Conservation (phyloP, 2,888 invertebrate species). For the Troides helena region DNA sequence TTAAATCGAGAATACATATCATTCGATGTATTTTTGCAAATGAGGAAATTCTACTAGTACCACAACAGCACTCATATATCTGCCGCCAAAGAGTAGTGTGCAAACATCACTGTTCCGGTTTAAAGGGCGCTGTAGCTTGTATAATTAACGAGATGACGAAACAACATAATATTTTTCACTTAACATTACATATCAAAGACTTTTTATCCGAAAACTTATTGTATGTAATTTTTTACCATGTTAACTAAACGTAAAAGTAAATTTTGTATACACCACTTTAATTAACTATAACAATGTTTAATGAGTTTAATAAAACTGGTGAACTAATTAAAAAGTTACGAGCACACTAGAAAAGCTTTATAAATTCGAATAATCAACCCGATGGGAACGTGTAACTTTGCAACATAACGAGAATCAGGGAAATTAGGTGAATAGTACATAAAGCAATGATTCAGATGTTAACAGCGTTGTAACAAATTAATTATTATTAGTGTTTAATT, state of each 20-base stretch:
- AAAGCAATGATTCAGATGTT: conserved; percentile 49
- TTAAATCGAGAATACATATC: too few relatives aligned
- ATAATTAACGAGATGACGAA: too few relatives aligned
- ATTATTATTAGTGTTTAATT: conserved; percentile 70
- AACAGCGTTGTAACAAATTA: conserved; percentile 58
- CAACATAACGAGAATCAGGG: conserved; percentile 29
- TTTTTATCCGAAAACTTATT: neutral
- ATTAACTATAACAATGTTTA: neutral
- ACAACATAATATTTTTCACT: too few relatives aligned
- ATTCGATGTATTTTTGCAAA: too few relatives aligned
- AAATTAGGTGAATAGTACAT: conserved; percentile 40
- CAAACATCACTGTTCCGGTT: too few relatives aligned
- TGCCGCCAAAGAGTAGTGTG: too few relatives aligned
- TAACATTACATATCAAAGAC: too few relatives aligned
- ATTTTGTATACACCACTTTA: neutral
- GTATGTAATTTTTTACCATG: neutral
- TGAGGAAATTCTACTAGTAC: too few relatives aligned
- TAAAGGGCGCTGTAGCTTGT: too few relatives aligned
- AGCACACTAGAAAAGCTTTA: neutral
- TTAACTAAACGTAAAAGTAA: neutral
- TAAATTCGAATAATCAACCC: conserved; percentile 12
- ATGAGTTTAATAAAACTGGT: neutral
- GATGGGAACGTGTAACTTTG: conserved; percentile 13
- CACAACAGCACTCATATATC: too few relatives aligned
- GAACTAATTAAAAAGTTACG: conserved; percentile 3